Base-by-base conservation (phyloP, 1,140 invertebrate genomes). In the Drosophila arizonae region DNA sequence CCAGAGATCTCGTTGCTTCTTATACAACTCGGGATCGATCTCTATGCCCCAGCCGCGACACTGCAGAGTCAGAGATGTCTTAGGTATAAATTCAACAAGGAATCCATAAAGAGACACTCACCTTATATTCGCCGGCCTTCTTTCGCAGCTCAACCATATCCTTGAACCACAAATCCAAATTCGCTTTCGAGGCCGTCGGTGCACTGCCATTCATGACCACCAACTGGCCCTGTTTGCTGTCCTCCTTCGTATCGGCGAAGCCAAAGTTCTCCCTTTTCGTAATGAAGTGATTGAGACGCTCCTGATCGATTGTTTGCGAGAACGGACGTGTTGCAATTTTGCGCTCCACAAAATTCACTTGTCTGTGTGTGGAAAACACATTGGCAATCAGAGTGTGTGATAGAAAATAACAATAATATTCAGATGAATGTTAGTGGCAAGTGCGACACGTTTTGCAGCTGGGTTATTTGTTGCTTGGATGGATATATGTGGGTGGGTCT, bases 101-200 rank as follows among this genome's bases (percentile, higher is more conserved):
- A 4, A 6, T n/a, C 4, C 61, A 36, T 15, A 9, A 36, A 2
- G 15, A 4, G 3, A 4, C 26, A 30, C 92, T 93, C 93, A 97
- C 96, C 95, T 97, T 97, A 92, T 98, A 98, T 92, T 97, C 96
- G 82, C 96, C 96, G 90, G 97, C 97, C 92, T 97, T 96, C 92
- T 97, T 97, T 81, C 97, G 94, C 73, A 97, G 93, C 93, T 97
- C 97, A 85, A 97, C 94, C 81, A 97, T 96, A 92, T 97, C 96
- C 78, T 94, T 94, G 92, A 95, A 96, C 96, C 96, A 97, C 77
- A 95, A 94, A 81, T 94, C 93, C 77, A 93, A 92, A 87, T 92
- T 90, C 71, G 91, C 90, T 72, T 91, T 90, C 46, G 90, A 91
- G 36, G 81, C 82, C 51, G 90, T 87, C 54, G 89, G 90, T 55